These are phyloP conservation scores for Burhinus bistriatus DNA, from an alignment of 2,113 vertebrate species.

Conservation along the genomic window DNA sequence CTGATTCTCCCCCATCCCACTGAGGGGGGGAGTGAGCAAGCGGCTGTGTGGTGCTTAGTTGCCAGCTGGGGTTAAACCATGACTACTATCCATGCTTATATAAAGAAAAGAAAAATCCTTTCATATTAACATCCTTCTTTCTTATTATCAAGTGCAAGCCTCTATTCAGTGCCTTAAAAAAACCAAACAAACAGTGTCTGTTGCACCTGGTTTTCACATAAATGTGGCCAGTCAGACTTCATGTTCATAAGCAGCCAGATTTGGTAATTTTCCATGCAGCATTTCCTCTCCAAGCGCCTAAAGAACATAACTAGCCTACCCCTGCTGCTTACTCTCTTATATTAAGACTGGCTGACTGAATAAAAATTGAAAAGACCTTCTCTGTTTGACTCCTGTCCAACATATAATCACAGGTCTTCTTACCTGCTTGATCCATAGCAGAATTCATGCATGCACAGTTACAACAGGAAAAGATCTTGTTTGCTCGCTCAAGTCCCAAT, in stretches of 20 bases:
- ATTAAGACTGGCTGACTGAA: neutral
- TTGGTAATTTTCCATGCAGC: neutral
- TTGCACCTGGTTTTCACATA: neutral
- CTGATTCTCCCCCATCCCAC: neutral
- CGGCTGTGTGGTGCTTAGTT: neutral
- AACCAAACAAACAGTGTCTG: fast-evolving
- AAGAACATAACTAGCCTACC: neutral
- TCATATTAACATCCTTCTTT: neutral
- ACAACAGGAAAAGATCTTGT: neutral
- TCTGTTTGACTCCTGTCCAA: neutral
- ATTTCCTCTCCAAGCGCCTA: neutral
- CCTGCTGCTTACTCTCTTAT: neutral
- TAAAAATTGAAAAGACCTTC: neutral
- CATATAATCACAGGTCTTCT: neutral
- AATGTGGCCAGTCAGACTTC: neutral
- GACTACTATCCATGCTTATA: neutral
- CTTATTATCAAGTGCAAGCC: neutral
- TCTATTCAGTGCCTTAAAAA: neutral
- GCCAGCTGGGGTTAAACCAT: neutral
- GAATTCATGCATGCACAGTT: neutral
- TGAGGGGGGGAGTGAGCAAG: neutral
- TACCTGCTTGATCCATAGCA: neutral
- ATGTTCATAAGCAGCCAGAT: neutral
- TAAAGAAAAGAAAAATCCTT: neutral
- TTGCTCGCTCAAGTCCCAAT: neutral